These are phyloP conservation scores for Gymnobelideus leadbeateri DNA, from an alignment of 2,113 vertebrate species.

Conservation along the genomic window DNA sequence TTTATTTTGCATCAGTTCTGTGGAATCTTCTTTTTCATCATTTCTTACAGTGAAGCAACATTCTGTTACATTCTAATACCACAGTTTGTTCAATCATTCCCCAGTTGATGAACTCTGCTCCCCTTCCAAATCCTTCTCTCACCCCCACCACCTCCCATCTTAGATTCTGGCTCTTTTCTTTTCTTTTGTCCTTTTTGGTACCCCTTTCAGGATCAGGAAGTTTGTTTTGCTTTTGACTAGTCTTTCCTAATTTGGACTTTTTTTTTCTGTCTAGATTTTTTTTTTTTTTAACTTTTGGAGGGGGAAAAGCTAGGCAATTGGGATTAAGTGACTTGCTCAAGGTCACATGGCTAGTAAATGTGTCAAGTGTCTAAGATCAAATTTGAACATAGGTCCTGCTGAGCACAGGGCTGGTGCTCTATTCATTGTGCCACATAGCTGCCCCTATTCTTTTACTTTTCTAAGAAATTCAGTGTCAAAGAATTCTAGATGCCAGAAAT, in stretches of 20 bases:
- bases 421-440: no score
- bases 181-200: background rate
- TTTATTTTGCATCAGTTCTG: background rate
- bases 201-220: background rate
- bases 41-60: background rate
- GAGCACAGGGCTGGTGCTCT: no score
- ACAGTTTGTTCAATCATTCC: background rate
- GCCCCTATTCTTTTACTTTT: background rate
- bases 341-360: no score
- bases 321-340: no score
- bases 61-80: background rate
- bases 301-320: no score
- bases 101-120: background rate
- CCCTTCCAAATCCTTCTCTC: background rate
- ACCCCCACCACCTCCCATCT: no score
- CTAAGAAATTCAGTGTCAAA: background rate
- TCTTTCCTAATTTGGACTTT: background rate
- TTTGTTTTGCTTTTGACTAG: background rate
- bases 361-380: no score
- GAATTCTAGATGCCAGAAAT: background rate
- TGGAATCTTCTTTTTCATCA: background rate
- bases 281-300: background rate
- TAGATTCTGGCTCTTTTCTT: background rate
- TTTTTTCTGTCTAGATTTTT: background rate
- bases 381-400: no score